A percentile compares a stretch with the other conserved stretches of the same genome.
Evolutionary conservation across 1,140 invertebrate species (phyloP).

Genomic region (Papilio glaucus): DNA sequence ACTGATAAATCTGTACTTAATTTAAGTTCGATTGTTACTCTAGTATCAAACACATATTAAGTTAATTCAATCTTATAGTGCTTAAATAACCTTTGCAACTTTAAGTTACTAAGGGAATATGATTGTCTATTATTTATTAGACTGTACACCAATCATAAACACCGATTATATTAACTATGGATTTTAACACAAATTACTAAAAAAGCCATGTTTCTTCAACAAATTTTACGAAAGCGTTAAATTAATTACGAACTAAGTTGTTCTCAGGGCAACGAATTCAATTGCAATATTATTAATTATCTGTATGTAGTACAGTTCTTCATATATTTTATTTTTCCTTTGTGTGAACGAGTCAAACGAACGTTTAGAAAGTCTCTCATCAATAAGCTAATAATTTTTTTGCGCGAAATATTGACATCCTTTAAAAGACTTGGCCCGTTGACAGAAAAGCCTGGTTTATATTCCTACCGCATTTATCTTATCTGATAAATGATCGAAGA

Average conservation of each 20-base stretch:
- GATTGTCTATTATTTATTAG: no score
- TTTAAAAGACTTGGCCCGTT: neutral
- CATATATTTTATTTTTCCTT: neutral
- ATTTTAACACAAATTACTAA: no score
- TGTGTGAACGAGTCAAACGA: neutral
- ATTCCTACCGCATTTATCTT: slow-evolving; percentile 27
- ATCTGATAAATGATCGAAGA: slow-evolving; percentile 35
- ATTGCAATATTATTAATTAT: neutral
- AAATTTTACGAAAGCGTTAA: neutral
- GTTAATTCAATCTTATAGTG: no score
- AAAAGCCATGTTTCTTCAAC: neutral
- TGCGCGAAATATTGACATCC: slow-evolving; percentile 16
- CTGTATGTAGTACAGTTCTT: neutral
- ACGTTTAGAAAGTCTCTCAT: slow-evolving; percentile 21
- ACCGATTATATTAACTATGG: neutral
- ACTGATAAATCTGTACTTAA: no score
- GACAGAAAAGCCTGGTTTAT: slow-evolving; percentile 26
- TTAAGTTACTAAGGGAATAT: no score
- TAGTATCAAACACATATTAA: no score
- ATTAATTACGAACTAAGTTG: neutral
- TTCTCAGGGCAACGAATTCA: neutral
- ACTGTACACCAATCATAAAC: neutral
- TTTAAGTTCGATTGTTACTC: no score
- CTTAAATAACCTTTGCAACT: no score
- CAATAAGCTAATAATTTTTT: neutral